Evolutionary conservation across 2,888 invertebrate species (phyloP).

Genomic region (Nomada ruficornis): DNA sequence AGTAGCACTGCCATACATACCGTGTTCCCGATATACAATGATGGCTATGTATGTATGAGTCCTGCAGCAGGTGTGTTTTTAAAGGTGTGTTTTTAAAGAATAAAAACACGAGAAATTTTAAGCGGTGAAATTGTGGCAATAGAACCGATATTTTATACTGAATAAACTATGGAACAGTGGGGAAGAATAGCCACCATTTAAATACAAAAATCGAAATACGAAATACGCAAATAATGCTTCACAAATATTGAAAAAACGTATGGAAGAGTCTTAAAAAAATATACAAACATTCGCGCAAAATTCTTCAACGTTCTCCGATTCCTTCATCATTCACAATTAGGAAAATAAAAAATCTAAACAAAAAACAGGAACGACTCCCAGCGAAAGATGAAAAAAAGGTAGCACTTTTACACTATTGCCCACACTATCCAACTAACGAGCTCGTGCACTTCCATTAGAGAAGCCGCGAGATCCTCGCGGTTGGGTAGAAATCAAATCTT

Average conservation of each 20-base stretch:
- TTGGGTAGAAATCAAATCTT: constrained; percentile 30
- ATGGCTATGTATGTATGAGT: too few species aligned
- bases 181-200: too few species aligned
- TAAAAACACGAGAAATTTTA: constrained; percentile 15
- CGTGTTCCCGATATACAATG: too few species aligned
- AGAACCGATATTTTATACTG: background rate
- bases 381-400: background rate
- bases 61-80: too few species aligned
- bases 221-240: too few species aligned
- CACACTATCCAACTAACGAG: background rate
- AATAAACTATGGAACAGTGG: too few species aligned
- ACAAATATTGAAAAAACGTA: too few species aligned
- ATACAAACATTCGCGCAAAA: background rate
- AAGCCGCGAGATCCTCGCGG: background rate
- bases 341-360: background rate
- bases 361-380: background rate
- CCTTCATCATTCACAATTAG: background rate
- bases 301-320: background rate
- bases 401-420: background rate
- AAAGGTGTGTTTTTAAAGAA: constrained; percentile 35
- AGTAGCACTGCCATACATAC: background rate
- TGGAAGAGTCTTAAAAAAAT: too few species aligned
- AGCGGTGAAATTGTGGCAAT: background rate
- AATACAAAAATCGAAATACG: too few species aligned
- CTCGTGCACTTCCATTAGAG: background rate